Base-by-base conservation (phyloP, 2,888 invertebrate species). In the Pardosa pseudoannulata region DNA sequence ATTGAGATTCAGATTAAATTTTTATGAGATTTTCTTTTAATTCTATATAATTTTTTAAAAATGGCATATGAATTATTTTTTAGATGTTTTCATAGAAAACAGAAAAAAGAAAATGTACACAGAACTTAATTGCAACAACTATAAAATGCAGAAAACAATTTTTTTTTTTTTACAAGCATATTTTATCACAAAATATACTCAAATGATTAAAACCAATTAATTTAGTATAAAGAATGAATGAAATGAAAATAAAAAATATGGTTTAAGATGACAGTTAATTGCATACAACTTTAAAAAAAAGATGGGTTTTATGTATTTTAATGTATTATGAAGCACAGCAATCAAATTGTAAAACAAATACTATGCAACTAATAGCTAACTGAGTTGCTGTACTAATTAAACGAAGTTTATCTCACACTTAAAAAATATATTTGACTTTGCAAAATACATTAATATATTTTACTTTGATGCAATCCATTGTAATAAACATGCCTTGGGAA, bases 91-190 rank as follows among this genome's bases (percentile, higher is more conserved):
- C n/a, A n/a, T n/a, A 71, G 64, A 79, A 64, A 32, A 31, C n/a
- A 79, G 41, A 71, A 71, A 9, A 23, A 56, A n/a, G 23, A 56
- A 19, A 56, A 56, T 56, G 56, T 23, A 56, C 56, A 56, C 23
- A 56, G 23, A 65, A 65, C n/a, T 65, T 31, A 65, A 65, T 65
- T 28, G 29, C 65, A 65, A 65, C 29, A 65, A 65, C 65, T 65
- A 65, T 65, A 65, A 65, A 65, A 65, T 41, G 67, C 41, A 76
- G 65, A 76, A 76, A 67, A 29, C 29, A 76, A 9, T 16, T 67
- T 67, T 67, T 76, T 64, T 41, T 39, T 29, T 46, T 41, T 46
- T 68, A 50, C 50, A 32, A 46, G 46, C 32, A 76, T 32, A 50
- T 39, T 31, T 5, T 56, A 56, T 56, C 56, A 56, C 56, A 56